These are phyloP conservation scores for Schrankia costaestrigalis DNA, from an alignment of 2,888 invertebrate species.

Conservation along the genomic window DNA sequence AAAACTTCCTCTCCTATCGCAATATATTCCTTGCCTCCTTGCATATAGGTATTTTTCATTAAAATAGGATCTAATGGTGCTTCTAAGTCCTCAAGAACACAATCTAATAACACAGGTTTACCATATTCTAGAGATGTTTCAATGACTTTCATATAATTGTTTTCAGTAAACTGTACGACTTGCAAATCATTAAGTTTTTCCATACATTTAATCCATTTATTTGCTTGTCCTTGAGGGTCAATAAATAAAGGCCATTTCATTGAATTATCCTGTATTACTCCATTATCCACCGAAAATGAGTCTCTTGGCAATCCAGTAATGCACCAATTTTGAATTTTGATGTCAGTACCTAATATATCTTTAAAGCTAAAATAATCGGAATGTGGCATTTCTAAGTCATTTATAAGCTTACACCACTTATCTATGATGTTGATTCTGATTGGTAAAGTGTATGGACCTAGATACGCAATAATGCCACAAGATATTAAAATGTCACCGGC, in stretches of 20 bases:
- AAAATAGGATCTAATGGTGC: constrained; percentile 89
- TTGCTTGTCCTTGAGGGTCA: constrained; percentile 92
- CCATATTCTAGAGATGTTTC: constrained; percentile 89
- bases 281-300: constrained; percentile 91
- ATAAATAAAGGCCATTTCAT: constrained; percentile 89
- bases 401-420: constrained; percentile 87
- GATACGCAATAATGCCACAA: constrained; percentile 93
- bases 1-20: constrained; percentile 89
- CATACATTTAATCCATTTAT: constrained; percentile 92
- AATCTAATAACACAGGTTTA: constrained; percentile 88
- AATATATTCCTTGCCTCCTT: constrained; percentile 87
- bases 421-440: constrained; percentile 81
- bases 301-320: constrained; percentile 90
- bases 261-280: constrained; percentile 89
- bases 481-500: constrained; percentile 95
- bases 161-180: constrained; percentile 87
- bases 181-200: constrained; percentile 86
- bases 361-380: constrained; percentile 87
- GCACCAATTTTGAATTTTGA: constrained; percentile 93
- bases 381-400: constrained; percentile 86
- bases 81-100: constrained; percentile 88
- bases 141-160: constrained; percentile 87
- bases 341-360: constrained; percentile 89
- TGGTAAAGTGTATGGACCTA: constrained; percentile 90
- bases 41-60: constrained; percentile 86